Percentiles rank a stretch among this genome's conserved stretches.
phyloP scores from a whole-genome alignment of 2,113 vertebrate genomes.

The Petroica traversi region DNA sequence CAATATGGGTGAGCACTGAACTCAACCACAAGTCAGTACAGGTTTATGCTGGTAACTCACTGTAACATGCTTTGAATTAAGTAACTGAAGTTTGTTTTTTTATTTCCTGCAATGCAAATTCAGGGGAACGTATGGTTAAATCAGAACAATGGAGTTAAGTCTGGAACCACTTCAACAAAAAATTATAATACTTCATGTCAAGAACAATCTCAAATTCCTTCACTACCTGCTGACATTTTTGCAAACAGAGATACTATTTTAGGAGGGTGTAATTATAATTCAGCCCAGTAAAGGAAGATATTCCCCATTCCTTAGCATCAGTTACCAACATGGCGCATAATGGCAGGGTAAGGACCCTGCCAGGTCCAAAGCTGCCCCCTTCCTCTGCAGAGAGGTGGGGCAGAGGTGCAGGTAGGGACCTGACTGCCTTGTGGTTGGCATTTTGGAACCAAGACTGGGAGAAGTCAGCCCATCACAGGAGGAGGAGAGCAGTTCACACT shows the following conservation, averaged over 20 bases:
- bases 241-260: background rate
- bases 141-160: background rate
- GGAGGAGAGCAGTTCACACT: background rate
- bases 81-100: background rate
- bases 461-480: background rate
- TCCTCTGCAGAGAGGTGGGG: background rate
- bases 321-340: background rate
- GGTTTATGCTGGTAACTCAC: background rate
- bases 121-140: background rate
- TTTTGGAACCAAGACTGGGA: background rate
- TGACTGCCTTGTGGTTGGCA: background rate
- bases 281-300: background rate
- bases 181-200: background rate
- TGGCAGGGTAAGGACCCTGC: background rate
- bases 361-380: background rate
- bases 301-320: background rate
- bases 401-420: background rate
- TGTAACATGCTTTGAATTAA: constrained; percentile 1
- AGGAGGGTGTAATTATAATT: background rate
- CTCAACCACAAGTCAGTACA: background rate
- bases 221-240: background rate
- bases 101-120: background rate
- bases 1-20: background rate
- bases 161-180: background rate
- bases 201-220: background rate